Base-by-base conservation (phyloP, 2,113 vertebrate species). In the Embiotoca jacksoni region DNA sequence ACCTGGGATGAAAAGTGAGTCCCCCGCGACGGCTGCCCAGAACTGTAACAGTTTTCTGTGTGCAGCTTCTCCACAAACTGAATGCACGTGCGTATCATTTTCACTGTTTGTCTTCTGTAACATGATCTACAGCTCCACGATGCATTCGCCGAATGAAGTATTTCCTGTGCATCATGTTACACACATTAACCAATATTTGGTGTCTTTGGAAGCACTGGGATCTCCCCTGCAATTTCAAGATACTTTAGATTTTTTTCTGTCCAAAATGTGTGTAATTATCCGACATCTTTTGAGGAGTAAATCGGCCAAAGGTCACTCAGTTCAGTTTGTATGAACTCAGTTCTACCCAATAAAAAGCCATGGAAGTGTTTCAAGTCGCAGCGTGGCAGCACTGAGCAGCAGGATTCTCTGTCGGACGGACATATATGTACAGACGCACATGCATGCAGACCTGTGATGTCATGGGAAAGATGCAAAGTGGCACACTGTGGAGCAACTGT, bases 401-500 rank as follows among this genome's bases (percentile, higher is more conserved):
- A 52, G 8, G 31, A 7, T 57, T 89, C 85, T 73, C 80, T 5
- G 7, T 63, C 56, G 81, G 33, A 23, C 23, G 23, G 23, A 23
- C 23, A 23, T 49, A 81, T 52, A 37, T 72, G 78, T 76, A 30
- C 15, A 60, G 68, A 80, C 50, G 57, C 15, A 23, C 33, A 53
- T 62, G 61, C 75, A 82, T 80, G 56, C 13, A 78, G 49, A 52
- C 23, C 23, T 11, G 54, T 93, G 83, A 89, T 82, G 75, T 89
- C 83, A 89, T 89, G 74, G 78, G 74, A 89, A 84, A 85, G 66
- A 79, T 64, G 69, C 44, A 79, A 75, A 76, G 65, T 81, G 78
- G 53, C 56, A 72, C 11, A 52, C 66, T 68, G 67, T 35, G 23
- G 36, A 6, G 41, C 46, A 14, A 23, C 63, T 64, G 68, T 62